Base-by-base conservation (phyloP, 2,797 vertebrate genomes). In the Otus scops region DNA sequence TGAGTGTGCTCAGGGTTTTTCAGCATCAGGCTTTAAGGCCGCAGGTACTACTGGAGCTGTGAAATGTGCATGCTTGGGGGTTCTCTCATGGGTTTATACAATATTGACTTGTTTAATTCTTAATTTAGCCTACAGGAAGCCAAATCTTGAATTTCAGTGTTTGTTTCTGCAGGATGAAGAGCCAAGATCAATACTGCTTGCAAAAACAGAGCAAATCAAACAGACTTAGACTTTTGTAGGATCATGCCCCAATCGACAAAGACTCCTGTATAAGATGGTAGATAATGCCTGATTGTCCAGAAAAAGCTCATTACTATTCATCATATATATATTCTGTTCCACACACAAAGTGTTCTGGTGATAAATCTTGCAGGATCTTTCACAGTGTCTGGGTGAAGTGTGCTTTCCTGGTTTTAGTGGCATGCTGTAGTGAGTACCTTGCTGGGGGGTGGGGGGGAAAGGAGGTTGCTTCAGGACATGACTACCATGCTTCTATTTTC, bases 161-260 rank as follows among this genome's bases (percentile, higher is more conserved):
- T 94, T 94, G 90, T 89, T 94, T 94, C 86, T 93, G 75, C 84
- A 95, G 84, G 68, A 63, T 0, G 21, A 82, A 78, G 68, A 85
- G 93, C 95, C 95, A 97, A 96, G 75, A 95, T 96, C 94, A 92
- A 94, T 95, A 92, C 41, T 63, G 65, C 81, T 64, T 92, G 92
- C 47, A 63, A 93, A 89, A 96, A 7, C 70, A 73, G 71, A 88
- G 67, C 88, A 75, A 83, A 67, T 82, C 57, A 83, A 84, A 64
- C 91, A 83, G 89, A 63, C 36, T 48, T 84, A 41, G 76, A 18
- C 67, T 93, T 96, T 53, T 63, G 38, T 68, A 83, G 65, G 69
- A 75, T 95, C 39, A 7, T 71, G 59, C 36, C 34, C 57, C 32
- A 51, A 6, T 68, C 0, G 0, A 95, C 92, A 96, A 75, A 96